Evolutionary conservation across 2,888 invertebrate species (phyloP), one percentile per base, ranked within the genome.

Genomic region (Melieria omissa): DNA sequence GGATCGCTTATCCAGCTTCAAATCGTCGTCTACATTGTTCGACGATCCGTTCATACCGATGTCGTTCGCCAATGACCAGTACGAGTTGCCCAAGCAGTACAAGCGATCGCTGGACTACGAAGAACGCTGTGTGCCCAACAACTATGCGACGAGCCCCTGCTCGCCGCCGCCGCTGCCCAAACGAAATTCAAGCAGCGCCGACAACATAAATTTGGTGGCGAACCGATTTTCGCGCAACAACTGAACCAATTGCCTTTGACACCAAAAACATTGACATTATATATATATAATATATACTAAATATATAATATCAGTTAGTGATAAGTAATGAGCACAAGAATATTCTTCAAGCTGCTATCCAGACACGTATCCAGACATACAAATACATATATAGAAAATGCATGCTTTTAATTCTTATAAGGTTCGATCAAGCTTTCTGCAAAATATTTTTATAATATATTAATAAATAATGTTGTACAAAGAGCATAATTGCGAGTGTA

Each of bases 111-210:
- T 74, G 47, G 62, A 76, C 0, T 49, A 72, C 10, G 75, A 75
- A 6, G 73, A 79, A 16, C 74, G 73, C 41, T 78, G 76, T 42
- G 75, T 76, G 1, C 65, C 75, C 1, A 81, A 80, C 41, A 74
- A 74, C 10, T 78, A 78, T 62, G 75, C 75, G 4, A 78, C 70
- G 41, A 80, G 78, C 61, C 82, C 82, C 0, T 71, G 69, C 6
- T 79, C 81, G 5, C 85, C 85, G 9, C 86, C 85, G 12, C 85
- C 85, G 2, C 68, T 85, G 62, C 85, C 85, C 0, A 85, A 85
- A 74, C 81, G 85, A 6, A 85, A 85, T 81, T 75, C 76, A 55
- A 67, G 78, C 75, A 57, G 78, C 73, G 73, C 79, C 74, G 80
- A 79, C 55, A 71, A 64, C 5, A 16, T 14, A 4, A 74, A 67